phyloP scores from a whole-genome alignment of 2,113 vertebrate genomes.

The Rhodinocichla rosea region DNA sequence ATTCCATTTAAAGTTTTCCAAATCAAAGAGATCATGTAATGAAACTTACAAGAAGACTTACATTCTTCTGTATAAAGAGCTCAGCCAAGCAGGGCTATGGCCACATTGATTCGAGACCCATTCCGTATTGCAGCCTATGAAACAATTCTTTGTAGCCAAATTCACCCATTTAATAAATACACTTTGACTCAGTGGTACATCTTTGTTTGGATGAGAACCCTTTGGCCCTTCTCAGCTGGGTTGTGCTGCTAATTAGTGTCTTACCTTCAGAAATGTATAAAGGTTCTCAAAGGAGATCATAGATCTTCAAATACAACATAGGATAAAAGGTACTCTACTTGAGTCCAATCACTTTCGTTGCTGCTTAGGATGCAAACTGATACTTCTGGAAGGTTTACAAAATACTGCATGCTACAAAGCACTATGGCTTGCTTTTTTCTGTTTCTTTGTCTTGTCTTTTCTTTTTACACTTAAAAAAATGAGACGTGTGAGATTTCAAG shows the following conservation, averaged over 20 bases:
- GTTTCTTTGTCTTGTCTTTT: not conserved
- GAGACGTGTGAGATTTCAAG: not conserved
- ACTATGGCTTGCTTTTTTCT: not conserved
- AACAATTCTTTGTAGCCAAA: not conserved
- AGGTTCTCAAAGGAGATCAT: not conserved
- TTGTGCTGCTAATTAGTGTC: not conserved
- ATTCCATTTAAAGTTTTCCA: slow-evolving; percentile 11
- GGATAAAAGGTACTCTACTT: not conserved
- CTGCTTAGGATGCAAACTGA: not conserved
- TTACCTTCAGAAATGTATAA: not conserved
- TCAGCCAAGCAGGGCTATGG: not conserved
- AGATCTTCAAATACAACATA: not conserved
- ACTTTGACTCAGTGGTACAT: not conserved
- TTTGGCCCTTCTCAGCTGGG: not conserved
- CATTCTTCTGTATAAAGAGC: not conserved
- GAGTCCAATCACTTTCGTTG: not conserved
- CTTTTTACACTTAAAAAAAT: not conserved
- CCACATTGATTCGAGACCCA: not conserved
- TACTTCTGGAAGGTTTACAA: not conserved
- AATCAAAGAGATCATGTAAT: not conserved
- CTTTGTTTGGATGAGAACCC: not conserved
- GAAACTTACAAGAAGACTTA: not conserved
- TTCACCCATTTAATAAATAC: not conserved
- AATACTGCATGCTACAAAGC: not conserved
- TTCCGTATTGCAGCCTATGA: not conserved